Percentiles rank a stretch among this genome's conserved stretches.
Conservation (phyloP, 2,113 vertebrate genomes). For the Laticauda laticaudata region DNA sequence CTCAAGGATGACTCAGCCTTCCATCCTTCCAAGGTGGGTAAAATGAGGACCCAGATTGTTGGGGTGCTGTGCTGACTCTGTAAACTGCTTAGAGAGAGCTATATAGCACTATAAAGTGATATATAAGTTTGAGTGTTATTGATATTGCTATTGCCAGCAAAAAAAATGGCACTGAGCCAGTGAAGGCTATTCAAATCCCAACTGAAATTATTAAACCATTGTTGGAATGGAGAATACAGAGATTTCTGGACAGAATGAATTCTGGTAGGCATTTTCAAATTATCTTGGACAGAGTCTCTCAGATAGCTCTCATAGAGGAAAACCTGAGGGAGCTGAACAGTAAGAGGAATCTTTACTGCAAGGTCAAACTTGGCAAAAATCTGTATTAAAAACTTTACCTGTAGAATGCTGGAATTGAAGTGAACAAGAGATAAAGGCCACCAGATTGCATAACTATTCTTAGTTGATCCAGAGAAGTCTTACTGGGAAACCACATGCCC, state of each 20-base stretch:
- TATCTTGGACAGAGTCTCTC: neutral
- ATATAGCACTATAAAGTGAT: no score
- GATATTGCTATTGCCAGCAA: neutral
- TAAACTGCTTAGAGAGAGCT: no score
- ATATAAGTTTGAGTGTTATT: no score
- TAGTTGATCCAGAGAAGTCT: neutral
- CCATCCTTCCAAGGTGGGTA: no score
- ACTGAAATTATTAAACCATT: neutral
- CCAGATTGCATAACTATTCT: neutral
- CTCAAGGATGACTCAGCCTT: no score
- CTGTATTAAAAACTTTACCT: neutral
- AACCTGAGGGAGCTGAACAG: neutral
- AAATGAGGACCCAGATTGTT: no score
- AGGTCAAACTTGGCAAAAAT: neutral
- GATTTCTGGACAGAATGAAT: neutral
- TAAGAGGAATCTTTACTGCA: neutral
- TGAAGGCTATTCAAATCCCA: neutral
- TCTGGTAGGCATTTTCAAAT: neutral
- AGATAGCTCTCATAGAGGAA: neutral
- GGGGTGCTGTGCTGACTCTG: no score
- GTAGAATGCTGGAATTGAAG: neutral
- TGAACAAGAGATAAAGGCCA: neutral
- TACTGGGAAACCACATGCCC: neutral
- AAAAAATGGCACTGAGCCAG: neutral
- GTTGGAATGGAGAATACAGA: neutral